These are phyloP conservation scores for Villa cingulata DNA, from an alignment of 2,888 invertebrate genomes.

Conservation along the genomic window DNA sequence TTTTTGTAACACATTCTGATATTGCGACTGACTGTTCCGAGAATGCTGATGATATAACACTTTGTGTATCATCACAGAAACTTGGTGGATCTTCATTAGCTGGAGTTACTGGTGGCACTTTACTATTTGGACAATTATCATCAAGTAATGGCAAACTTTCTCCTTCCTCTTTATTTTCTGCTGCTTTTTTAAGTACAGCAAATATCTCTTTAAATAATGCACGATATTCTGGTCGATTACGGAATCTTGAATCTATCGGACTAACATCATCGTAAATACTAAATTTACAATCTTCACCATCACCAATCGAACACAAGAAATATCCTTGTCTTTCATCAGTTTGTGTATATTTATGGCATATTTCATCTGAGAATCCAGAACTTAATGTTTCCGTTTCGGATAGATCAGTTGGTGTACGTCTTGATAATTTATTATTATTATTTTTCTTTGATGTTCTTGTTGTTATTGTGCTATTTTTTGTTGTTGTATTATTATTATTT, in stretches of 20 bases:
- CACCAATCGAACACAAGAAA: conserved; percentile 70
- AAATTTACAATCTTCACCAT: conserved; percentile 73
- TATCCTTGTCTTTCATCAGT: conserved; percentile 69
- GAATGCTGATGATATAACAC: conserved; percentile 60
- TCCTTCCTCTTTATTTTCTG: conserved; percentile 68
- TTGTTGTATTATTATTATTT: conserved; percentile 9
- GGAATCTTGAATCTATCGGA: conserved; percentile 68
- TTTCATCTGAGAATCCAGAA: conserved; percentile 73
- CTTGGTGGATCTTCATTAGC: conserved; percentile 51
- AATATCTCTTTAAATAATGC: conserved; percentile 74
- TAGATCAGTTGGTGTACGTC: conserved; percentile 66
- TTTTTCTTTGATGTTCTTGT: conserved; percentile 25
- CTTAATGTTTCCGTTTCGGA: conserved; percentile 77
- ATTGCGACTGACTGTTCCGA: conserved; percentile 58
- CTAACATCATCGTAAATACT: conserved; percentile 72
- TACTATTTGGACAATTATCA: conserved; percentile 41
- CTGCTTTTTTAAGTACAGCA: conserved; percentile 67
- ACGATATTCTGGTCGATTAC: conserved; percentile 67
- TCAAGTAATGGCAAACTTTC: conserved; percentile 60
- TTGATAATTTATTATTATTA: conserved; percentile 43
- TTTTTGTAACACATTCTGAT: conserved; percentile 48
- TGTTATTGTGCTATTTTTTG: conserved; percentile 27
- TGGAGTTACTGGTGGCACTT: conserved; percentile 56
- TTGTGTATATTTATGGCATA: conserved; percentile 69
- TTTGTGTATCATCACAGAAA: conserved; percentile 48